phyloP scores from a whole-genome alignment of 2,797 vertebrate genomes.

The Psittacula echo region DNA sequence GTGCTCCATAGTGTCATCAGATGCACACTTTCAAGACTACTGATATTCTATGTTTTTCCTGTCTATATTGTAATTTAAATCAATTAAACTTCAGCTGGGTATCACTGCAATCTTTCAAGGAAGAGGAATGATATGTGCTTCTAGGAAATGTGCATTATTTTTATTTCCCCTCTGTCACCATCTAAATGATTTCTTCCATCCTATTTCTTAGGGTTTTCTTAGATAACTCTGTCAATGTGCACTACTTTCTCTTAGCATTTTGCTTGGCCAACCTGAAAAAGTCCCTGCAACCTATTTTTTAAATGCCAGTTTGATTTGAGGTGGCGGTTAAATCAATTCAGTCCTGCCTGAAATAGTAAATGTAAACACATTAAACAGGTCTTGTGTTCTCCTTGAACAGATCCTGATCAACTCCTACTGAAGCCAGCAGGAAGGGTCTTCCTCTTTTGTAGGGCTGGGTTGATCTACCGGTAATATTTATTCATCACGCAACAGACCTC shows the following conservation, averaged over 20 bases:
- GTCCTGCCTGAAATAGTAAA: slow-evolving; percentile 36
- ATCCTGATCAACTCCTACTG: neutral
- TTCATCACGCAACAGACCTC: neutral
- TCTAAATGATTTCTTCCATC: neutral
- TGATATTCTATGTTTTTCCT: neutral
- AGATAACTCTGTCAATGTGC: neutral
- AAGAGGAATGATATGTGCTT: neutral
- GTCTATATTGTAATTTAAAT: neutral
- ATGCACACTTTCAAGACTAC: neutral
- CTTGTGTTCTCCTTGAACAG: slow-evolving; percentile 4
- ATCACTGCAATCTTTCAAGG: neutral
- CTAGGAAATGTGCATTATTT: neutral
- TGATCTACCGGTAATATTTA: neutral
- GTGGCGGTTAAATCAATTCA: slow-evolving; percentile 12
- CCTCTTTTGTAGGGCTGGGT: neutral
- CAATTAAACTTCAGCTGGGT: neutral
- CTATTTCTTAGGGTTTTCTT: neutral
- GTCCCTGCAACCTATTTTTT: slow-evolving; percentile 17
- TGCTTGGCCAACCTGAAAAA: neutral
- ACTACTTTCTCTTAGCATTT: neutral
- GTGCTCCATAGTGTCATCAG: neutral
- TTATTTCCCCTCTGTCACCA: neutral
- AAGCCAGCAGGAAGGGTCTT: slow-evolving; percentile 14
- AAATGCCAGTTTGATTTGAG: slow-evolving; percentile 42
- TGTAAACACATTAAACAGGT: neutral